A percentile compares a stretch with the other conserved stretches of the same genome.
Conservation (phyloP, 2,113 vertebrate species). For the Boulengeromyrus knoepffleri region DNA sequence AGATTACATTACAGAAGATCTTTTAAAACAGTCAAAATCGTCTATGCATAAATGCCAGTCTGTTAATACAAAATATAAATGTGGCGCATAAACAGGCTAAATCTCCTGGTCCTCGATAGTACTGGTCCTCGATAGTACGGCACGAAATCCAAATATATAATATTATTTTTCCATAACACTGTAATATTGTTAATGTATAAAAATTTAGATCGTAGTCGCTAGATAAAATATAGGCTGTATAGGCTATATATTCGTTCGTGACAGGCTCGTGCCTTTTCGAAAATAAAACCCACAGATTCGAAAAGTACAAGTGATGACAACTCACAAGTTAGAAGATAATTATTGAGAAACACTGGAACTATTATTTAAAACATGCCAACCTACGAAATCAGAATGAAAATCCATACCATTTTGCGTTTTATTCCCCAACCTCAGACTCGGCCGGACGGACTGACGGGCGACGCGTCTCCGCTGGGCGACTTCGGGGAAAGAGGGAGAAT, state of each 20-base stretch:
- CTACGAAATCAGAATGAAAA: background rate
- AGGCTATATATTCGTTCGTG: background rate
- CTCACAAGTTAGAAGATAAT: background rate
- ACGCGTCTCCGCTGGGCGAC: constrained; percentile 30
- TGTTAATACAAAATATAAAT: background rate
- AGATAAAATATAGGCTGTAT: background rate
- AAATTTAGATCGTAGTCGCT: background rate
- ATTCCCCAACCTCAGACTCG: constrained; percentile 27
- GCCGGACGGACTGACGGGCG: constrained; percentile 20
- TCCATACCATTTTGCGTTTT: constrained; percentile 40
- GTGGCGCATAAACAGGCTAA: background rate
- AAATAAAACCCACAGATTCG: background rate
- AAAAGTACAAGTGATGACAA: background rate
- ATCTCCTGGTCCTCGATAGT: background rate
- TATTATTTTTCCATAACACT: background rate
- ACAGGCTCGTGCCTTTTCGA: background rate
- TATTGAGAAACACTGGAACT: background rate
- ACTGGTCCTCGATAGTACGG: background rate
- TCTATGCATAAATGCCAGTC: background rate
- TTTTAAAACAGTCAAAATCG: background rate
- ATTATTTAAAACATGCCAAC: background rate
- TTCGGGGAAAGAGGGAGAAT: constrained; percentile 33
- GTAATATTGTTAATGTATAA: background rate
- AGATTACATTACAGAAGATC: background rate
- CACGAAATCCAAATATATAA: background rate